Evolutionary conservation across 2,797 vertebrate genomes (phyloP), one percentile per base, ranked within the genome.

Genomic region (Amazonetta brasiliensis): DNA sequence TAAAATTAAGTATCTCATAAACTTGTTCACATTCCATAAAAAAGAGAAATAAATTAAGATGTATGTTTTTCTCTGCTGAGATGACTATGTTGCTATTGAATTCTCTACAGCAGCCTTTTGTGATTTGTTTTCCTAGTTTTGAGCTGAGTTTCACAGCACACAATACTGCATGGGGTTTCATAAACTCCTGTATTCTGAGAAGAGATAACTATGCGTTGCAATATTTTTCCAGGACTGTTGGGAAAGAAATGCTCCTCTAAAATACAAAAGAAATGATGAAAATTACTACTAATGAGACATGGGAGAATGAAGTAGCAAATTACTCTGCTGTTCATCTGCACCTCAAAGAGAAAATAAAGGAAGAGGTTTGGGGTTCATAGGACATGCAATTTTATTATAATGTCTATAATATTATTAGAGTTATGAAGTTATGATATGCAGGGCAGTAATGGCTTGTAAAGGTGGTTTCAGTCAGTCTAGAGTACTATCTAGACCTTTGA

Each of bases 111-210:
- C 43, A 75, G 22, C 30, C 21, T 26, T 48, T 67, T 44, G 6
- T 30, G 12, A 58, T 58, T 60, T 92, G 8, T 68, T 79, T 90
- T 78, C 67, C 39, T 67, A 44, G n/a, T 74, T 88, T 71, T 35
- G 75, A 92, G 72, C 22, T 85, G 58, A 64, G 71, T 90, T 85
- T 82, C 62, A 59, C n/a, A 26, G 35, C 19, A 59, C 35, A 37
- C 25, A 59, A 67, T 87, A 18, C 12, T 55, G 18, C n/a, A 44
- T 13, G 5, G 18, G 44, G 20, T 60, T 84, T 64, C 35, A 46
- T 48, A 80, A 77, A 41, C 30, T 30, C 17, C n/a, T 78, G n/a
- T 77, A 30, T 68, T 87, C 46, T 87, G 50, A 81, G 52, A 60
- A 33, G 14, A 84, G 7, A 22, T 52, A 55, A 48, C 23, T 14